These are phyloP conservation scores for Pocillopora grandis DNA, from an alignment of 92 coral and sea anemone genomes.

Conservation along the genomic window DNA sequence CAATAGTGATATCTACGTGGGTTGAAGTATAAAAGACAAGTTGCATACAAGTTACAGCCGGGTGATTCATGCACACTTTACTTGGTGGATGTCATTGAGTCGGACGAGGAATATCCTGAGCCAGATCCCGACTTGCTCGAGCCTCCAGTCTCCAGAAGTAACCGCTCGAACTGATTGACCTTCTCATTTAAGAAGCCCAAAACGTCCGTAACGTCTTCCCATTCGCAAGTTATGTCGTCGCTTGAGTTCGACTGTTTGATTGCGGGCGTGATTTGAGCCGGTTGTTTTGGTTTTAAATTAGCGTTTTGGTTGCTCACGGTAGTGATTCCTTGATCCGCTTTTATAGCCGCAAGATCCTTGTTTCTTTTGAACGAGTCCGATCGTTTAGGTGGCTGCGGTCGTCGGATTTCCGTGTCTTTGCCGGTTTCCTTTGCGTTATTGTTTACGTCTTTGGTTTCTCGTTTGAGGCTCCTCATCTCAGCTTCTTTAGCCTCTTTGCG, in stretches of 20 bases:
- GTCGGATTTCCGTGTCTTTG: constrained; percentile 49
- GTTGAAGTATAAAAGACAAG: background rate
- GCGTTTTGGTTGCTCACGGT: constrained; percentile 24
- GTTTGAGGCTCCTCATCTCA: constrained; percentile 39
- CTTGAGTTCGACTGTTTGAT: constrained; percentile 52
- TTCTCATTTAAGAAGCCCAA: constrained; percentile 87
- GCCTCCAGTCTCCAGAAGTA: constrained; percentile 81
- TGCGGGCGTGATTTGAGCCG: constrained; percentile 40
- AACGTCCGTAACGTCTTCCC: constrained; percentile 95
- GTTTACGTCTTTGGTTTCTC: constrained; percentile 20
- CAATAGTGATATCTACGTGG: background rate
- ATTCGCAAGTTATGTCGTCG: constrained; percentile 67
- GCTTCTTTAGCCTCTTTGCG: constrained; percentile 65
- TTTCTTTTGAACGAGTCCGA: constrained; percentile 84
- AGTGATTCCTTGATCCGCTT: constrained; percentile 54
- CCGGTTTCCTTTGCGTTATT: constrained; percentile 30
- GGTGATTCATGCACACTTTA: background rate
- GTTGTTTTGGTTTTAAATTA: constrained; percentile 35
- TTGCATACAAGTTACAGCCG: background rate
- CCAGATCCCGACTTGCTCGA: constrained; percentile 60
- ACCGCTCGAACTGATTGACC: constrained; percentile 88
- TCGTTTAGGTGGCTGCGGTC: constrained; percentile 88
- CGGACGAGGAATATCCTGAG: constrained; percentile 80
- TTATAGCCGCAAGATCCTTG: constrained; percentile 58
- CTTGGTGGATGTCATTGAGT: constrained; percentile 67